Evolutionary conservation across 2,797 vertebrate species (phyloP), one percentile per base, ranked within the genome.

Genomic region (Onychomys leucogaster): DNA sequence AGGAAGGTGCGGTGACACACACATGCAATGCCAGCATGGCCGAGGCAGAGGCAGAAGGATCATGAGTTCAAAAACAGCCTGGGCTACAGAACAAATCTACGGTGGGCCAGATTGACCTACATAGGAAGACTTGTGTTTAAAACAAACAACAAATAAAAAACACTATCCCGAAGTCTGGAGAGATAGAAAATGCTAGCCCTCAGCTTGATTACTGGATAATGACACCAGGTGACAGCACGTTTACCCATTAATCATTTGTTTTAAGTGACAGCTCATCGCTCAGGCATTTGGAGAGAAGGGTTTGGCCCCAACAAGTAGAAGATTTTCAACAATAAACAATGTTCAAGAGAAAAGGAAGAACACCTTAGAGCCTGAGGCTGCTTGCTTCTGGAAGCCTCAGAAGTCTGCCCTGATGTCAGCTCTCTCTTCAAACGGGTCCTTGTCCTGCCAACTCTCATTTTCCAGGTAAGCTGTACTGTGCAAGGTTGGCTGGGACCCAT

Each of bases 281-380:
- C 75, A 87, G 57, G 57, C 94, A 43, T 69, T 94, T 63, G 32
- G 41, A 88, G 75, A 76, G 77, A 91, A 85, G 32, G 67, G 13
- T 93, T 89, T 12, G 3, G 81, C 55, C 57, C 93, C 55, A 71
- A 94, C 96, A 95, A 88, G 95, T 91, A 8, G 94, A 76, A 82
- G 81, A 25, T 14, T 57, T 80, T 94, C 91, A 91, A 94, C 65
- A 32, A 97, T 41, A 94, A 95, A 57, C 85, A 55, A 32, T 19
- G 29, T 96, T 98, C 95, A 80, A 84, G 84, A 34, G 91, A 84
- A 89, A 91, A 82, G 90, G 6, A 98, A 21, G 96, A 91, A 93
- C 93, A 14, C 0, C 0, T n/a, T 52, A 29, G 87, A 75, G 96
- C 96, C 96, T 25, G 71, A 81, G 98, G 97, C 90, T 93, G 82